Conservation (phyloP, 2,888 invertebrate genomes). For the Drosophila neotestacea region DNA sequence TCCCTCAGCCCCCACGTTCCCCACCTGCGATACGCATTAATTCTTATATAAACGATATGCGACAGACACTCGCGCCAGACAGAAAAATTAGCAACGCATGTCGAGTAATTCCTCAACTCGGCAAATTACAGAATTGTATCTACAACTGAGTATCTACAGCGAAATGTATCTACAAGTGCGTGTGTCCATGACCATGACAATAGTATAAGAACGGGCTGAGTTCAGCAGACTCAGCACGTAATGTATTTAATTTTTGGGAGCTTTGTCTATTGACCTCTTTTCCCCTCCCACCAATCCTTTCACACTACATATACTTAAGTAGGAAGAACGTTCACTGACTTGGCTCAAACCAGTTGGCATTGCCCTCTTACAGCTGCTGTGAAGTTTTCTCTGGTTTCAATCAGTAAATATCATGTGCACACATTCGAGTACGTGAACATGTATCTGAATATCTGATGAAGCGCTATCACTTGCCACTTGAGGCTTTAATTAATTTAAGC, state of each 20-base stretch:
- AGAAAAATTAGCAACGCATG: constrained; percentile 69
- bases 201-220: constrained; percentile 10
- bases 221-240: constrained; percentile 6
- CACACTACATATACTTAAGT: background rate
- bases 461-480: constrained; percentile 44
- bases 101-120: constrained; percentile 49
- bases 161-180: constrained; percentile 42
- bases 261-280: constrained; percentile 20
- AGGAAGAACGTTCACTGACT: constrained; percentile 32
- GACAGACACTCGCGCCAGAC: constrained; percentile 41
- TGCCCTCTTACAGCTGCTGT: constrained; percentile 48
- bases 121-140: constrained; percentile 36
- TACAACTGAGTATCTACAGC: constrained; percentile 16
- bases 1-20: background rate
- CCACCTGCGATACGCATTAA: background rate
- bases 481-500: constrained; percentile 51
- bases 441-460: constrained; percentile 17
- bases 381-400: constrained; percentile 53
- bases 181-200: constrained; percentile 55
- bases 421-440: background rate
- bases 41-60: constrained; percentile 23
- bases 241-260: constrained; percentile 29
- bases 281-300: background rate
- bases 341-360: constrained; percentile 57
- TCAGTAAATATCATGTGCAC: constrained; percentile 32